These are phyloP conservation scores for Epinotia nisella DNA, from an alignment of 2,888 invertebrate genomes.

Conservation along the genomic window DNA sequence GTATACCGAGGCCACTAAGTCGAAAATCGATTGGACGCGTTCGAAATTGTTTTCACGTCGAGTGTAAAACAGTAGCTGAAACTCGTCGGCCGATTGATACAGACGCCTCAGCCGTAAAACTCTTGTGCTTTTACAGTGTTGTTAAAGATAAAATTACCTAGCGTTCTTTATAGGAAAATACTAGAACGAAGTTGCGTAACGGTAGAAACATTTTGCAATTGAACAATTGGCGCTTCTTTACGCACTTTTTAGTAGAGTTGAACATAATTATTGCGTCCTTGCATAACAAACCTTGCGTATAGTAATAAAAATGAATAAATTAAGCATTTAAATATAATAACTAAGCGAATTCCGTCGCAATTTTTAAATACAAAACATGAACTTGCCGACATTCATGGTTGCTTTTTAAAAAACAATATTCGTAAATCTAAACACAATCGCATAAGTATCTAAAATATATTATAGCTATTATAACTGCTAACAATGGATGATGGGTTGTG, in stretches of 20 bases:
- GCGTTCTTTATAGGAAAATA: constrained; percentile 19
- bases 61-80: constrained; percentile 75
- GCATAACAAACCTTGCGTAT: constrained; percentile 9
- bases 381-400: background rate
- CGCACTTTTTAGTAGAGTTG: constrained; percentile 23
- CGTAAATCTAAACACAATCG: background rate
- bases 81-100: constrained; percentile 60
- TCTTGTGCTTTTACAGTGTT: constrained; percentile 52
- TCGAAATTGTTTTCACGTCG: constrained; percentile 78
- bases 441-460: background rate
- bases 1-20: constrained; percentile 61
- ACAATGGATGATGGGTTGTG: no score
- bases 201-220: constrained; percentile 18
- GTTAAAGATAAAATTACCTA: constrained; percentile 27
- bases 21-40: constrained; percentile 80
- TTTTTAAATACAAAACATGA: background rate
- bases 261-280: constrained; percentile 9
- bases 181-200: constrained; percentile 37
- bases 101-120: constrained; percentile 70
- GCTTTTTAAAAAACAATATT: background rate
- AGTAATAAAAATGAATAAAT: background rate
- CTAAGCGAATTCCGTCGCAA: background rate
- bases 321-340: background rate
- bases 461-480: no score
- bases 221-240: constrained; percentile 10